Evolutionary conservation across 2,888 invertebrate species (phyloP), one percentile per base, ranked within the genome.

Genomic region (Heliconius sara): DNA sequence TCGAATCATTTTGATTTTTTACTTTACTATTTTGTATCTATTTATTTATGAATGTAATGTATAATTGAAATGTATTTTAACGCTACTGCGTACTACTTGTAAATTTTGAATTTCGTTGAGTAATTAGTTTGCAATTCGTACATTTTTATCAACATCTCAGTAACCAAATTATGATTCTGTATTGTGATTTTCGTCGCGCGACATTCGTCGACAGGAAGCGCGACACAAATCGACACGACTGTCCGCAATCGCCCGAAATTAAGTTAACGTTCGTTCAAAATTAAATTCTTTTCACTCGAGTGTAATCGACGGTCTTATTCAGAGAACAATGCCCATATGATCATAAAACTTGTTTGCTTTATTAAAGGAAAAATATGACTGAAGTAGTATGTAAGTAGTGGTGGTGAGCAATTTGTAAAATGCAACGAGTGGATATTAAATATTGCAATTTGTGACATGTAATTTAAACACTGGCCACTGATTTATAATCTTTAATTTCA

Each of bases 201-300:
- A 52, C 80, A 70, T 27, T 78, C 67, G 77, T 30, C 74, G 77
- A 77, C 82, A 79, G 83, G 79, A 77, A 81, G 78, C 76, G 76
- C 73, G 80, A 72, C 80, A 57, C 74, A 83, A 85, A 84, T 83
- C 82, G 83, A 82, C 83, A 81, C 80, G 83, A 83, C 80, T 83
- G 83, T 83, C 82, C 79, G 79, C 82, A 71, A 81, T 81, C 81
- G 80, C 71, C 76, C 79, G 67, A 83, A 83, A 84, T 84, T 79
- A 81, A 81, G 81, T 84, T 84, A 82, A 80, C 82, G 79, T 83
- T 83, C 82, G 82, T 81, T 81, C 76, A 80, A 80, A 83, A 82
- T 82, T 81, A 76, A 78, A 82, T 80, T 83, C 79, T 76, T 82
- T 82, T 80, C 80, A 82, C 52, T 72, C 72, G 75, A 71, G 65